Conservation (phyloP, 37 sponge, comb jelly and placozoan genomes). For the Ianthella basta region DNA sequence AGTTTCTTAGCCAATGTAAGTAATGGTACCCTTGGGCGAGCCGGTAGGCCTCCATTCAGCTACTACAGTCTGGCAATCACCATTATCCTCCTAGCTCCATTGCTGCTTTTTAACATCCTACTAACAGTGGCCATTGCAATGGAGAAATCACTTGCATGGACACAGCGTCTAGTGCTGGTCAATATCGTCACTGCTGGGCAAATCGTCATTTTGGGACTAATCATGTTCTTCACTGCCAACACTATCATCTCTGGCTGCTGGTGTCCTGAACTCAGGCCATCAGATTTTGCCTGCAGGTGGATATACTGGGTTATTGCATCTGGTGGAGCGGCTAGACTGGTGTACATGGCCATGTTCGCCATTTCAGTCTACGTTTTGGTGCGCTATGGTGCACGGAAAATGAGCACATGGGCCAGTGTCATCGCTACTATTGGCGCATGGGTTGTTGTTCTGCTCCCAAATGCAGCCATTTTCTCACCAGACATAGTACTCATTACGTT, state of each 20-base stretch:
- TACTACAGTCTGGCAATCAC: background rate
- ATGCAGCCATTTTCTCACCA: background rate
- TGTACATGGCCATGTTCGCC: background rate
- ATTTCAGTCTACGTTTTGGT: background rate
- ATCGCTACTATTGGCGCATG: background rate
- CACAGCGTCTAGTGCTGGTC: background rate
- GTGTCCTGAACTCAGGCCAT: background rate
- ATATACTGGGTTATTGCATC: background rate
- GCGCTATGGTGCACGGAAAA: too few species aligned
- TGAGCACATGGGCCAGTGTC: too few species aligned
- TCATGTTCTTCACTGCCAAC: background rate
- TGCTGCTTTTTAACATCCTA: background rate
- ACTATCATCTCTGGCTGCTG: background rate
- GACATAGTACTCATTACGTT: background rate
- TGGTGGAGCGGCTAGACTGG: background rate
- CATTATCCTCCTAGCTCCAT: background rate
- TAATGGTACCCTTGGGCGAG: too few species aligned
- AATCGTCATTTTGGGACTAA: background rate
- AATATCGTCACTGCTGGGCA: background rate
- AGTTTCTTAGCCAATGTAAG: too few species aligned
- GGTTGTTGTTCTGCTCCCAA: background rate
- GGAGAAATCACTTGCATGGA: background rate
- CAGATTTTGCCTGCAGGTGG: background rate
- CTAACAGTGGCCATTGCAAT: background rate
- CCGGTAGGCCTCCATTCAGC: too few species aligned